Evolutionary conservation across 2,113 vertebrate genomes (phyloP).

Genomic region (Ictidomys tridecemlineatus): DNA sequence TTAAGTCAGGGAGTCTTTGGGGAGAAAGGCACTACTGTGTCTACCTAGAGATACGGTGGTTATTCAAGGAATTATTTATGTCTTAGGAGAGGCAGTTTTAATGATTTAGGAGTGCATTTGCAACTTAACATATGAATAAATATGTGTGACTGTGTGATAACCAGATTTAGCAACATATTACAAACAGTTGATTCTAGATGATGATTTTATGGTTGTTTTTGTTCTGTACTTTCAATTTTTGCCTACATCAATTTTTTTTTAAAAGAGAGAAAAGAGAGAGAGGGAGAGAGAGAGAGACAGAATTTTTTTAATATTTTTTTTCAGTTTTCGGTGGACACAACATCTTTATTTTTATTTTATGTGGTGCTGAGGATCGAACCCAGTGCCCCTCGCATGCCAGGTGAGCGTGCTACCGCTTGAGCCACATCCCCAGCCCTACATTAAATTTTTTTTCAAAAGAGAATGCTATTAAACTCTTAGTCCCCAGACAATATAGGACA

Average conservation of each 20-base stretch:
- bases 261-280: neutral
- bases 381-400: too few species aligned
- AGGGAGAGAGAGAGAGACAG: too few species aligned
- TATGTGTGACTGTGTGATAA: neutral
- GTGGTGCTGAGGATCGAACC: too few species aligned
- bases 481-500: neutral
- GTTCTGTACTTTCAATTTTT: neutral
- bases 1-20: neutral
- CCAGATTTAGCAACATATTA: neutral
- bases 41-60: neutral
- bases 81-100: neutral
- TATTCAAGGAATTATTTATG: constrained; percentile 31
- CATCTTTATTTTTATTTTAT: too few species aligned
- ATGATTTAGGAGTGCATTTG: neutral
- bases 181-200: neutral
- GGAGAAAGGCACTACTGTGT: neutral
- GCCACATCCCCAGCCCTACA: neutral
- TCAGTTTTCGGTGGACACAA: too few species aligned
- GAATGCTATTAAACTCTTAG: rapidly evolving
- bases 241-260: neutral
- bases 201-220: neutral
- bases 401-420: too few species aligned
- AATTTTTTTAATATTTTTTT: too few species aligned
- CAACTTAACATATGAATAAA: neutral
- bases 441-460: neutral